Percentiles rank a stretch among this genome's conserved stretches.
phyloP scores from a whole-genome alignment of 2,113 vertebrate species.

The Gorsachius goisagi region DNA sequence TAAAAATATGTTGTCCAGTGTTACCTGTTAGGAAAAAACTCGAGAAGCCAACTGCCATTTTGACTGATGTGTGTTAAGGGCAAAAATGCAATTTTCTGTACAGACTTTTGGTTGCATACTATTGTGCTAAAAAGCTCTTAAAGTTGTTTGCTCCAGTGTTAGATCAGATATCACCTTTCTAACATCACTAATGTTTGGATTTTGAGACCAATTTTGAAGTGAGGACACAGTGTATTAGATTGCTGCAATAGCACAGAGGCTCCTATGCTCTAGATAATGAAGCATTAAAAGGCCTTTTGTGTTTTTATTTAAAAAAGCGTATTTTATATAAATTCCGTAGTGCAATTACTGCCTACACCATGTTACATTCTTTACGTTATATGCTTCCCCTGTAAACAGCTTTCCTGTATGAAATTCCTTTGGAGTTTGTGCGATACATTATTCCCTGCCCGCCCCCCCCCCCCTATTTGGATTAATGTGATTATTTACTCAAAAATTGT shows the following conservation, averaged over 20 bases:
- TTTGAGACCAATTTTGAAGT: slow-evolving; percentile 24
- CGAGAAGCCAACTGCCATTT: not conserved
- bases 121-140: not conserved
- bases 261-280: slow-evolving; percentile 19
- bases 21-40: not conserved
- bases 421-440: slow-evolving; percentile 41
- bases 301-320: slow-evolving; percentile 49
- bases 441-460: not conserved
- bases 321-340: slow-evolving; percentile 55
- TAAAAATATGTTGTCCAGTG: not conserved
- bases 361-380: slow-evolving; percentile 46
- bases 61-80: not conserved
- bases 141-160: slow-evolving; percentile 4
- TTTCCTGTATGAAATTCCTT: slow-evolving; percentile 14
- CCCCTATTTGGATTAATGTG: not conserved
- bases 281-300: slow-evolving; percentile 56
- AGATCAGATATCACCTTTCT: slow-evolving; percentile 27
- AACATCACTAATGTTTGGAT: not conserved
- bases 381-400: slow-evolving; percentile 39
- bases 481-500: not conserved
- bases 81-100: not conserved
- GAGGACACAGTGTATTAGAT: slow-evolving; percentile 26
- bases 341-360: slow-evolving; percentile 48
- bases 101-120: not conserved
- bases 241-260: slow-evolving; percentile 14